phyloP scores from a whole-genome alignment of 2,888 invertebrate genomes.

The Neocrepidodera transversa region DNA sequence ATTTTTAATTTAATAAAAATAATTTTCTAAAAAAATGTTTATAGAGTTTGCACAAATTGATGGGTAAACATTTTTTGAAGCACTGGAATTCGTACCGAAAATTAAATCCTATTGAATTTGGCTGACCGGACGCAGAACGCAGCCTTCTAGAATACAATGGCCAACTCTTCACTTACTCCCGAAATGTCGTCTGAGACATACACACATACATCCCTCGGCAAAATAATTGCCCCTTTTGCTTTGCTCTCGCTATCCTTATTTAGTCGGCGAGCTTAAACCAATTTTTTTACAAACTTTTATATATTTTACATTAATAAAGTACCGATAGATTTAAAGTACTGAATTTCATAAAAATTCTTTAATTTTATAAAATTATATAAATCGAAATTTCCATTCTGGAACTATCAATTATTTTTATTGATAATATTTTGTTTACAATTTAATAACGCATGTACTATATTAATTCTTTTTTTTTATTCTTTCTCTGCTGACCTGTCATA shows the following conservation, averaged over 20 bases:
- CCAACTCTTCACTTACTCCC: constrained; percentile 58
- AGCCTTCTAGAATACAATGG: constrained; percentile 58
- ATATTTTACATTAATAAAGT: too few species aligned
- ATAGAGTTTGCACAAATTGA: too few species aligned
- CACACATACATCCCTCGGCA: constrained; percentile 48
- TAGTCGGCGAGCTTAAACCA: neutral
- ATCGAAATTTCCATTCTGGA: too few species aligned
- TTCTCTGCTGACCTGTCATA: constrained; percentile 39
- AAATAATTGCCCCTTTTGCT: constrained; percentile 55
- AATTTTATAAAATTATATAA: too few species aligned
- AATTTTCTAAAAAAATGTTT: too few species aligned
- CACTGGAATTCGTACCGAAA: constrained; percentile 39
- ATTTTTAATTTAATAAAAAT: too few species aligned
- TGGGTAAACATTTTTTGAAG: constrained; percentile 35
- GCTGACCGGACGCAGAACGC: constrained; percentile 44
- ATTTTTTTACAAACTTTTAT: too few species aligned
- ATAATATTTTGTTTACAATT: too few species aligned
- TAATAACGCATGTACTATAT: too few species aligned
- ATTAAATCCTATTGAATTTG: constrained; percentile 36
- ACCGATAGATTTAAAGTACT: too few species aligned
- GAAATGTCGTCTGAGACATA: constrained; percentile 53
- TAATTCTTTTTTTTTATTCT: constrained; percentile 32
- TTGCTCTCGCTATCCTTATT: constrained; percentile 30
- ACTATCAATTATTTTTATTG: too few species aligned
- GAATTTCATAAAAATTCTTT: too few species aligned